Evolutionary conservation across 2,888 invertebrate genomes (phyloP).

Genomic region (Panorpa germanica): DNA sequence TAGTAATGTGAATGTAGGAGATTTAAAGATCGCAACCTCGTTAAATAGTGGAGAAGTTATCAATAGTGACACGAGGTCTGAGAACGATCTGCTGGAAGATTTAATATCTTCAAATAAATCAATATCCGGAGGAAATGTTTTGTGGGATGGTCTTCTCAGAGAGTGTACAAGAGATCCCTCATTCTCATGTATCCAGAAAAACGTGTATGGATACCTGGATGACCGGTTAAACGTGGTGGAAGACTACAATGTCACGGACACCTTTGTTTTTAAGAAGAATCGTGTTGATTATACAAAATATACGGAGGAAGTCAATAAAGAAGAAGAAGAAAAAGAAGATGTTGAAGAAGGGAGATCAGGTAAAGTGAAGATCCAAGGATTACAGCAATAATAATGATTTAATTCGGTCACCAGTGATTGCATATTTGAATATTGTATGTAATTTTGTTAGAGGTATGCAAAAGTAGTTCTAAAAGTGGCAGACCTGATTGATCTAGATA

Average conservation of each 20-base stretch:
- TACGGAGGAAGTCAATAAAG: constrained; percentile 29
- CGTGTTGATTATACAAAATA: constrained; percentile 36
- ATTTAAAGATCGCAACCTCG: no score
- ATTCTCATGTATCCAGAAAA: constrained; percentile 57
- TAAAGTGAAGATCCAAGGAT: constrained; percentile 12
- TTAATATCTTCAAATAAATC: no score
- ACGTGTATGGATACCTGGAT: constrained; percentile 53
- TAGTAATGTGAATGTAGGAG: no score
- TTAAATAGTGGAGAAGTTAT: neutral
- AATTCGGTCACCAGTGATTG: no score
- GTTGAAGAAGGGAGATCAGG: constrained; percentile 16
- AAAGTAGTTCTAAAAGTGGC: no score
- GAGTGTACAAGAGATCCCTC: constrained; percentile 48
- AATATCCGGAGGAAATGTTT: constrained; percentile 37
- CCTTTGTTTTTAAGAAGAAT: constrained; percentile 43
- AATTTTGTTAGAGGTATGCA: no score
- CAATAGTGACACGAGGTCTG: neutral
- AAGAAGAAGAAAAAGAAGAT: constrained; percentile 16
- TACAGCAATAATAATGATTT: no score
- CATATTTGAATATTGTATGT: no score
- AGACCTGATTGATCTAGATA: no score
- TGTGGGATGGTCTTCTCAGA: constrained; percentile 55
- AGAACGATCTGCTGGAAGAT: constrained; percentile 8
- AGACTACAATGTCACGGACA: constrained; percentile 45
- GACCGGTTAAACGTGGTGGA: constrained; percentile 39